phyloP scores from a whole-genome alignment of 1,140 invertebrate genomes.

The Apis dorsata region DNA sequence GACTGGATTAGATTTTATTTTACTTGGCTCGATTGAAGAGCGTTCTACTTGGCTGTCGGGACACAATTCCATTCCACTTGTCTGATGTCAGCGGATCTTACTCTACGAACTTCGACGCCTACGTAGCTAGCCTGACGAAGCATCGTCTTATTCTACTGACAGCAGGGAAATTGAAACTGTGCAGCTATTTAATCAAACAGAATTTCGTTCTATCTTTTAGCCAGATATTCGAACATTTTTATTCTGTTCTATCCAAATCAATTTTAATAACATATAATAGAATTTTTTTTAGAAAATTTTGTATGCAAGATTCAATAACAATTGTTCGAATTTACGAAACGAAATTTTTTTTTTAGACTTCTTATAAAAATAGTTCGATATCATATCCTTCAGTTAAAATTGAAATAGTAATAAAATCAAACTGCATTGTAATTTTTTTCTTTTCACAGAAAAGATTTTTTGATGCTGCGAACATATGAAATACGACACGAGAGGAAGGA shows the following conservation, averaged over 20 bases:
- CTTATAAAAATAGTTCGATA: no score
- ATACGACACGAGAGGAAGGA: background rate
- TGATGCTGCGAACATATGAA: background rate
- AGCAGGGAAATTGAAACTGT: background rate
- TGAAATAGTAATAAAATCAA: no score
- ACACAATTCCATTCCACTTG: constrained; percentile 4
- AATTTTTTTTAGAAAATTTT: no score
- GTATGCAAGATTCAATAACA: no score
- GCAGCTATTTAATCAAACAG: background rate
- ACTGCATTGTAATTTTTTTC: no score
- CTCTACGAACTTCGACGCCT: background rate
- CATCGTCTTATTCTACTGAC: no score
- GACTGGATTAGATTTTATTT: background rate
- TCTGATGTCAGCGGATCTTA: background rate
- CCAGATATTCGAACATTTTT: background rate
- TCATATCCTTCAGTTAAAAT: no score
- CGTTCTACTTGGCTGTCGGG: background rate
- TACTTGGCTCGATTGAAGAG: background rate
- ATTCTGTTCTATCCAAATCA: no score
- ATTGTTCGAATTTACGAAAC: no score
- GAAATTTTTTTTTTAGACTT: no score
- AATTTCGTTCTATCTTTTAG: background rate
- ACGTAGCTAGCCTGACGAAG: background rate
- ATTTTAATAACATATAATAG: no score
- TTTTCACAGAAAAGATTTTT: background rate